Base-by-base conservation (phyloP, 2,113 vertebrate genomes). In the Anarhynchus alexandrinus region DNA sequence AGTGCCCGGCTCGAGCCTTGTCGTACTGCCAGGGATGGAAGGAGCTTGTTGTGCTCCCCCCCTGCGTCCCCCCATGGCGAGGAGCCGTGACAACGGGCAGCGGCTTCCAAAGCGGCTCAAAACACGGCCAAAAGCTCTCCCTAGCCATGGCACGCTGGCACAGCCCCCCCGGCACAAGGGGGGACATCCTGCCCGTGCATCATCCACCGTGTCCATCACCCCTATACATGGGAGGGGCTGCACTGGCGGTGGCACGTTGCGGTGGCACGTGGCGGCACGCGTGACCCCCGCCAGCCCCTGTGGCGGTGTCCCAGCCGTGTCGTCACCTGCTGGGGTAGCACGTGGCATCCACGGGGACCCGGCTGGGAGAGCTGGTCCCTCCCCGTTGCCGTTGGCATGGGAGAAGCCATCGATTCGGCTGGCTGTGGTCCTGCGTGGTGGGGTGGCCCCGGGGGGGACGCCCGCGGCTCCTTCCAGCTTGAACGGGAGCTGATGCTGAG, bases 401-500 rank as follows among this genome's bases (percentile, higher is more conserved):
- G n/a, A 88, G 32, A 72, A 59, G 62, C 43, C 79, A 69, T 93
- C 0, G 38, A 59, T 10, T 6, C 1, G 3, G 47, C 45, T 55
- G 69, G 64, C 58, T 1, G 3, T 0, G 5, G 32, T 21, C 42
- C 90, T 40, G 61, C 0, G 1, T 0, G 0, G 9, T 8, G 40
- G 6, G 36, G 3, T 10, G 38, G 66, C 52, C 38, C 8, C 11
- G 1, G 21, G 32, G 27, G 52, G 14, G 36, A 34, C 2, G 8
- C 40, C 26, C 0, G 0, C 1, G 7, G 59, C 30, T 77, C 51
- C 23, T 21, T 52, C 43, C 18, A 4, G 43, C 52, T 64, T 6
- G 25, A 26, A 16, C 0, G 1, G 76, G 58, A 38, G 30, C 29
- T 47, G 73, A 20, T 58, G 78, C 49, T 81, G 0, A 0, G 59